Percentiles rank a stretch among this genome's conserved stretches.
phyloP scores from a whole-genome alignment of 2,888 invertebrate species.

The Protodeltote pygarga region DNA sequence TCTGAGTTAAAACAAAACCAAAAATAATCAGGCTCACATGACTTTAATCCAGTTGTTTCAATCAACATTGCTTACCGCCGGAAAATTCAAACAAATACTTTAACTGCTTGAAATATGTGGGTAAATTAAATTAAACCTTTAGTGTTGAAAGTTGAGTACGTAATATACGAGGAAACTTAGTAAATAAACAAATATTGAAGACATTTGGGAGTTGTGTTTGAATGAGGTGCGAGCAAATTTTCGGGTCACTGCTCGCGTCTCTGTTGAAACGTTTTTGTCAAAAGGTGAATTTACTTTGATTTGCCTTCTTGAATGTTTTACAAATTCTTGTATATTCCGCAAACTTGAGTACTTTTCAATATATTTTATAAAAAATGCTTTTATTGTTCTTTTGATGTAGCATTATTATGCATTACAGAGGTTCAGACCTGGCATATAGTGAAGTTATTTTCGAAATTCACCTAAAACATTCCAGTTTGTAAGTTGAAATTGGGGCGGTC shows the following conservation, averaged over 20 bases:
- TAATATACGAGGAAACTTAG: slow-evolving; percentile 20
- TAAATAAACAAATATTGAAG: slow-evolving; percentile 58
- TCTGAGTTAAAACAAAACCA: not conserved
- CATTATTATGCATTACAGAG: slow-evolving; percentile 19
- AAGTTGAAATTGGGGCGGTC: slow-evolving; percentile 58
- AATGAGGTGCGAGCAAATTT: slow-evolving; percentile 64
- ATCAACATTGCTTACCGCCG: not conserved
- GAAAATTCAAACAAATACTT: not conserved
- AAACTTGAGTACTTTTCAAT: slow-evolving; percentile 33
- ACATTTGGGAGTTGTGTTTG: slow-evolving; percentile 60
- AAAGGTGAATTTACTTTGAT: slow-evolving; percentile 61
- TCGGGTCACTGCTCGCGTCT: slow-evolving; percentile 66
- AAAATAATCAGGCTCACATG: slow-evolving; percentile 1
- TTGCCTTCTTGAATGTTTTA: slow-evolving; percentile 50
- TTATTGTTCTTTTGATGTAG: slow-evolving; percentile 12
- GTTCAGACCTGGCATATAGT: slow-evolving; percentile 23
- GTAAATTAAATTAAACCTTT: slow-evolving; percentile 19
- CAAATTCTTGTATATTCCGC: slow-evolving; percentile 31
- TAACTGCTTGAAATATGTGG: slow-evolving; percentile 5
- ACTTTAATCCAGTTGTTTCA: not conserved
- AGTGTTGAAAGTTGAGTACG: slow-evolving; percentile 12
- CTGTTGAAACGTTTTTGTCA: slow-evolving; percentile 59
- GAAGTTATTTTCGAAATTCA: slow-evolving; percentile 56
- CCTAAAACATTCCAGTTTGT: slow-evolving; percentile 50
- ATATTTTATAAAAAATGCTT: slow-evolving; percentile 21